Percentiles rank a stretch among this genome's conserved stretches.
These are phyloP conservation scores for Chymomyza caudatula DNA, from an alignment of 2,888 invertebrate species.

Conservation along the genomic window DNA sequence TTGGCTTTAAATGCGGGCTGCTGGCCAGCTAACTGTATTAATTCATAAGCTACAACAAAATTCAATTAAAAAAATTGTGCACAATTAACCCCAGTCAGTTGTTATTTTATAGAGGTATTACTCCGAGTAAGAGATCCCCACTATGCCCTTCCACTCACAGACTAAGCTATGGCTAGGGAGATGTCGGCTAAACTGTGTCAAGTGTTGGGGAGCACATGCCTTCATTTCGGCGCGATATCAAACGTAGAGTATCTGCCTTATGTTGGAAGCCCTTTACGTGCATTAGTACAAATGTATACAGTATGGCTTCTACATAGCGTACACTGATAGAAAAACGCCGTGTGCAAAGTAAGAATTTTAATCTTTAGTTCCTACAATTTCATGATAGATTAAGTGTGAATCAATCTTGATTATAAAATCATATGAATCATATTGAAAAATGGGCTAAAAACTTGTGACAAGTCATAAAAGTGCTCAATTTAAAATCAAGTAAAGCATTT, in stretches of 20 bases:
- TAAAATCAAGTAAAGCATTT: too few species aligned
- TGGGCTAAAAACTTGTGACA: too few species aligned
- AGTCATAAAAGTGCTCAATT: too few species aligned
- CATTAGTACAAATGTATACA: background rate
- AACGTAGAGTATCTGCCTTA: background rate
- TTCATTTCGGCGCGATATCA: too few species aligned
- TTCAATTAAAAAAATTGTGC: constrained; percentile 14
- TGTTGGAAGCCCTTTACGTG: background rate
- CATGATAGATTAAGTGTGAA: too few species aligned
- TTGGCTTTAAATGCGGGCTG: background rate
- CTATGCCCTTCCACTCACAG: background rate
- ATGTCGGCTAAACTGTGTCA: constrained; percentile 24
- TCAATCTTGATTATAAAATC: too few species aligned
- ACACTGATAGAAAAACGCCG: background rate
- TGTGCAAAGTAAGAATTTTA: too few species aligned
- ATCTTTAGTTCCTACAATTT: too few species aligned
- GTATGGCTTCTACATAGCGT: background rate
- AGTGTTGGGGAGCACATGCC: constrained; percentile 14
- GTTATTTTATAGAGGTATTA: constrained; percentile 27
- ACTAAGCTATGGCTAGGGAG: background rate
- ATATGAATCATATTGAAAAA: too few species aligned
- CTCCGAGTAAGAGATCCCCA: background rate
- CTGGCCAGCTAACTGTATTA: background rate
- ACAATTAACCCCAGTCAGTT: constrained; percentile 26
- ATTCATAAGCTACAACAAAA: constrained; percentile 18